Conservation (phyloP, 2,113 vertebrate genomes). For the Trinectes maculatus region DNA sequence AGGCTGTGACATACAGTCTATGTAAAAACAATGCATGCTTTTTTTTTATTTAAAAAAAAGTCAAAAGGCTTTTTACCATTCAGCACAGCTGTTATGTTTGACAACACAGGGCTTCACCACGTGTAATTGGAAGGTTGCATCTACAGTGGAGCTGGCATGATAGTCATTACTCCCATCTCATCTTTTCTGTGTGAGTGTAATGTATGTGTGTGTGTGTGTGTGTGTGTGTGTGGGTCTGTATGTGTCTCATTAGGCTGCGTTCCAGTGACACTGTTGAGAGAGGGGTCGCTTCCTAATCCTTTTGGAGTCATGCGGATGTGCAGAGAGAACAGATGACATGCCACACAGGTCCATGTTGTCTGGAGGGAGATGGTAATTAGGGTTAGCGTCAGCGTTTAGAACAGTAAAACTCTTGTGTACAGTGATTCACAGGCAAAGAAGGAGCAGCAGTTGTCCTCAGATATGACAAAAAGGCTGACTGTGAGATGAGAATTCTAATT, state of each 20-base stretch:
- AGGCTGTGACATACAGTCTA: not conserved
- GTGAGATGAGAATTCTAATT: not conserved
- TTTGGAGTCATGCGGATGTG: conserved; percentile 38
- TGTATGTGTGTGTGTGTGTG: conserved; percentile 12
- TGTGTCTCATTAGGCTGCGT: conserved; percentile 62
- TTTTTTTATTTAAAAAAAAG: conserved; percentile 1
- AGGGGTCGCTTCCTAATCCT: conserved; percentile 59
- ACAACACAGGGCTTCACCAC: conserved; percentile 22
- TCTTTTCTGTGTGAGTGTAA: conserved; percentile 12
- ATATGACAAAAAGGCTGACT: conserved; percentile 4
- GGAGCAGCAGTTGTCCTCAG: not conserved
- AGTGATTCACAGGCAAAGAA: conserved; percentile 8
- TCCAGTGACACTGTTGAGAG: conserved; percentile 37
- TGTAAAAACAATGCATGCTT: not conserved
- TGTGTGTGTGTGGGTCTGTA: conserved; percentile 12
- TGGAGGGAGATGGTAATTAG: conserved; percentile 57
- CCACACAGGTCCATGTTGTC: conserved; percentile 53
- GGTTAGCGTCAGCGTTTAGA: conserved; percentile 60
- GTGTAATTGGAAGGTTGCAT: conserved; percentile 44
- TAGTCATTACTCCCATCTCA: conserved; percentile 45
- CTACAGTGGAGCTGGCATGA: conserved; percentile 24
- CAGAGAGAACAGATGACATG: conserved; percentile 62
- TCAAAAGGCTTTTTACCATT: not conserved
- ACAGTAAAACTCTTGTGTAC: conserved; percentile 8
- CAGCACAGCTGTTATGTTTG: conserved; percentile 32